Percentiles rank a stretch among this genome's conserved stretches.
Evolutionary conservation across 2,888 invertebrate genomes (phyloP).

Genomic region (Conops quadrifasciatus): DNA sequence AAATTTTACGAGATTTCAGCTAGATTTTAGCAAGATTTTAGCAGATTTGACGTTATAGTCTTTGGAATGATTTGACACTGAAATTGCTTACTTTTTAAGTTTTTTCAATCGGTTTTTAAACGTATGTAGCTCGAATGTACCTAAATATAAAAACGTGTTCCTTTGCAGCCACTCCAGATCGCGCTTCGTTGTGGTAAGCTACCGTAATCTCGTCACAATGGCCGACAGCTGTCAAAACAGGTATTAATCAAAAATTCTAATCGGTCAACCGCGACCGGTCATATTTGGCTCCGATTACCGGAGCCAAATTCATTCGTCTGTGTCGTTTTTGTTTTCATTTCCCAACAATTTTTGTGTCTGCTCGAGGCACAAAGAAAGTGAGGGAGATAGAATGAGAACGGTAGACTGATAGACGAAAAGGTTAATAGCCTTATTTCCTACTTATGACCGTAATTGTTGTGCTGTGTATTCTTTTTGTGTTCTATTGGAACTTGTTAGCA

Average conservation of each 20-base stretch:
- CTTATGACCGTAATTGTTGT: background rate
- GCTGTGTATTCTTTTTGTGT: background rate
- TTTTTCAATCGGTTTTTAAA: too few species aligned
- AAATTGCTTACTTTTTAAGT: too few species aligned
- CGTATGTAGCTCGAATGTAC: too few species aligned
- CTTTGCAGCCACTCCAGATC: background rate
- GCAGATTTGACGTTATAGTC: too few species aligned
- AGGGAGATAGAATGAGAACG: too few species aligned
- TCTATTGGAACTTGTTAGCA: background rate
- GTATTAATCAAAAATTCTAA: conserved; percentile 29
- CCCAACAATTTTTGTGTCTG: background rate
- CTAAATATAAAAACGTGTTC: too few species aligned
- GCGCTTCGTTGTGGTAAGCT: conserved; percentile 13
- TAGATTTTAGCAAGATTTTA: too few species aligned
- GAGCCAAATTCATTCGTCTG: too few species aligned
- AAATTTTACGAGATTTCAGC: too few species aligned
- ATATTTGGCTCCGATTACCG: background rate
- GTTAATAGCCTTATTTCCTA: conserved; percentile 24
- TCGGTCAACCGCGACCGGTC: conserved; percentile 2
- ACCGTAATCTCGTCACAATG: conserved; percentile 18
- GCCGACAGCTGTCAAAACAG: conserved; percentile 30
- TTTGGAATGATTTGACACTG: too few species aligned
- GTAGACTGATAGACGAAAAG: background rate
- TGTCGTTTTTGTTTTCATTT: background rate
- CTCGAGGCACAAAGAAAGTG: too few species aligned